phyloP scores from a whole-genome alignment of 64 coral and sea anemone species.

The Dendronephthya gigantea region DNA sequence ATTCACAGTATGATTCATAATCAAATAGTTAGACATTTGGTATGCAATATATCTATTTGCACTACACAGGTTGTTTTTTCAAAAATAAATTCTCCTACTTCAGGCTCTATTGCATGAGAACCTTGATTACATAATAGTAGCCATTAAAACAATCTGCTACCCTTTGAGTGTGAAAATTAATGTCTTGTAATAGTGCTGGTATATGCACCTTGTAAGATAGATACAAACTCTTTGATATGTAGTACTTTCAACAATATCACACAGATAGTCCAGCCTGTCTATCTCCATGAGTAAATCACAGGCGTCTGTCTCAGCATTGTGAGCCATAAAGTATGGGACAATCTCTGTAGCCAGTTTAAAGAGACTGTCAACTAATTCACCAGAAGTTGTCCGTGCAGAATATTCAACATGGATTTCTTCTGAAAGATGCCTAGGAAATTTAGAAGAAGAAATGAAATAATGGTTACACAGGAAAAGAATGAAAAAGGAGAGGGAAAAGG shows the following conservation, averaged over 20 bases:
- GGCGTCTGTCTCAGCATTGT: conserved; percentile 91
- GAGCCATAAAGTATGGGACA: conserved; percentile 78
- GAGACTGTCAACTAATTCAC: conserved; percentile 42
- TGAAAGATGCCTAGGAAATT: conserved; percentile 60
- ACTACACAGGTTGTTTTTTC: no score
- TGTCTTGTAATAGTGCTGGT: background rate
- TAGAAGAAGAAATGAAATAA: background rate
- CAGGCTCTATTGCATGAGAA: no score
- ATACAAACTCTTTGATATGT: conserved; percentile 88
- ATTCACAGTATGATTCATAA: background rate
- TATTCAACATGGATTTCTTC: conserved; percentile 86
- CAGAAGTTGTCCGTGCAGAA: conserved; percentile 42
- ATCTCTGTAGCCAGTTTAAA: conserved; percentile 69
- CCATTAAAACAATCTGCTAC: no score
- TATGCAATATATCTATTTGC: background rate
- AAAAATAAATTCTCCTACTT: no score
- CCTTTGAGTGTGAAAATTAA: no score
- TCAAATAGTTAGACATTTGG: background rate
- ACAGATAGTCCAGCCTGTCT: conserved; percentile 57
- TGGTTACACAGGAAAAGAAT: no score
- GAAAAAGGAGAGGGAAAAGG: no score
- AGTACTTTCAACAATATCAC: conserved; percentile 59
- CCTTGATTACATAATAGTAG: no score
- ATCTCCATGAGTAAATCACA: conserved; percentile 97
- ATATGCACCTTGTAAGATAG: conserved; percentile 72